phyloP scores from a whole-genome alignment of 2,888 invertebrate genomes.

The Lycophotia porphyrea region DNA sequence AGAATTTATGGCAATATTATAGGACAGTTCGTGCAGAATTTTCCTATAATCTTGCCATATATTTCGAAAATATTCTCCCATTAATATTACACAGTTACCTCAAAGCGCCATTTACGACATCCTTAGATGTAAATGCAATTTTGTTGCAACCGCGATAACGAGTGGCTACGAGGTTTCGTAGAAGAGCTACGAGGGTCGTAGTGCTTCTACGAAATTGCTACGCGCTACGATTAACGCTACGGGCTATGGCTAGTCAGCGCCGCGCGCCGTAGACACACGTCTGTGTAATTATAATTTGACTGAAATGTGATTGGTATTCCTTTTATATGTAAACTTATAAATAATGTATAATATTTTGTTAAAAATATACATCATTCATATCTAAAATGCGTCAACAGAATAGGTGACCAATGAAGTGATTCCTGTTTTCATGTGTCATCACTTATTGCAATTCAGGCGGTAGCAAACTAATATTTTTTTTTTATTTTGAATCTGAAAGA shows the following conservation, averaged over 20 bases:
- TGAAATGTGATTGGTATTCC: neutral
- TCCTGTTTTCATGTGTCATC: neutral
- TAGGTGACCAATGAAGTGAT: neutral
- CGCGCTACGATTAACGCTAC: slow-evolving; percentile 43
- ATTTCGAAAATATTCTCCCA: slow-evolving; percentile 20
- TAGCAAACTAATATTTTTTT: neutral
- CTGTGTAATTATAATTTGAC: neutral
- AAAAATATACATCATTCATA: slow-evolving; percentile 3
- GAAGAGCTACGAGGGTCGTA: slow-evolving; percentile 51
- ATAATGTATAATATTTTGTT: slow-evolving; percentile 5
- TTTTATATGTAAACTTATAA: neutral
- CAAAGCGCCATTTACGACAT: slow-evolving; percentile 28
- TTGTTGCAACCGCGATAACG: slow-evolving; percentile 46
- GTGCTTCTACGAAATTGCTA: slow-evolving; percentile 50
- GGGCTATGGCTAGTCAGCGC: slow-evolving; percentile 33
- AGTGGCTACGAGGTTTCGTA: slow-evolving; percentile 46
- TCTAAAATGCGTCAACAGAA: neutral
- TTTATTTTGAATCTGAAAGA: too few species aligned
- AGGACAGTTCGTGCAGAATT: slow-evolving; percentile 9
- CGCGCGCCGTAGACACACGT: slow-evolving; percentile 18
- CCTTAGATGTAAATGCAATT: slow-evolving; percentile 54
- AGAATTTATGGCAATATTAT: slow-evolving; percentile 24
- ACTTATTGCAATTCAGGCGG: neutral
- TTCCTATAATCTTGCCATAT: slow-evolving; percentile 25
- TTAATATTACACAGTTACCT: slow-evolving; percentile 54